Percentiles rank a stretch among this genome's conserved stretches.
phyloP scores from a whole-genome alignment of 2,113 vertebrate genomes.

The Tauraco erythrolophus region DNA sequence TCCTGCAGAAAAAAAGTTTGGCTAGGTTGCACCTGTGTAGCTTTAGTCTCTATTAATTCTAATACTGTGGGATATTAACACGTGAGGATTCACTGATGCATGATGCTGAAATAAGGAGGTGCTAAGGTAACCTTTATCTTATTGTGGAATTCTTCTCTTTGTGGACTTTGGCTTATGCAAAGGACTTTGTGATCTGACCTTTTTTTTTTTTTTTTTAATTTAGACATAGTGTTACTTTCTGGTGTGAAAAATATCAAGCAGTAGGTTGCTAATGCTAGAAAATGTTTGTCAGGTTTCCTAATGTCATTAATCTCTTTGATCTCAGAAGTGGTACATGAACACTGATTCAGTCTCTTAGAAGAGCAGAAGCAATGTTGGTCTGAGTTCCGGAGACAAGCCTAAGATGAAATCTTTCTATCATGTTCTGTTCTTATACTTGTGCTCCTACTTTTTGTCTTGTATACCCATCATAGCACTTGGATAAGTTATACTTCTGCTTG shows the following conservation, averaged over 20 bases:
- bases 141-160: neutral
- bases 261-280: neutral
- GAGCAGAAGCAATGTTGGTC: neutral
- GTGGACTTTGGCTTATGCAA: neutral
- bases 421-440: neutral
- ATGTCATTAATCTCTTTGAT: neutral
- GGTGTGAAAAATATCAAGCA: neutral
- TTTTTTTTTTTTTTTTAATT: neutral
- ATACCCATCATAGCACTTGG: accelerated
- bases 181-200: neutral
- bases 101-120: neutral
- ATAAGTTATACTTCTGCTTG: neutral
- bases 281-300: neutral
- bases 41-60: neutral
- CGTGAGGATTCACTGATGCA: neutral
- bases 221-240: neutral
- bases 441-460: neutral
- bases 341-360: neutral
- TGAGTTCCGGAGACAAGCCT: neutral
- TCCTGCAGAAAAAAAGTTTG: neutral
- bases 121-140: neutral
- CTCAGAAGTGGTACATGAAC: neutral
- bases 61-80: neutral
- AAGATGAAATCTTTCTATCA: neutral
- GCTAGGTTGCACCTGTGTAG: neutral